These are phyloP conservation scores for Drosophila parvula DNA, from an alignment of 1,140 invertebrate species.

Conservation along the genomic window DNA sequence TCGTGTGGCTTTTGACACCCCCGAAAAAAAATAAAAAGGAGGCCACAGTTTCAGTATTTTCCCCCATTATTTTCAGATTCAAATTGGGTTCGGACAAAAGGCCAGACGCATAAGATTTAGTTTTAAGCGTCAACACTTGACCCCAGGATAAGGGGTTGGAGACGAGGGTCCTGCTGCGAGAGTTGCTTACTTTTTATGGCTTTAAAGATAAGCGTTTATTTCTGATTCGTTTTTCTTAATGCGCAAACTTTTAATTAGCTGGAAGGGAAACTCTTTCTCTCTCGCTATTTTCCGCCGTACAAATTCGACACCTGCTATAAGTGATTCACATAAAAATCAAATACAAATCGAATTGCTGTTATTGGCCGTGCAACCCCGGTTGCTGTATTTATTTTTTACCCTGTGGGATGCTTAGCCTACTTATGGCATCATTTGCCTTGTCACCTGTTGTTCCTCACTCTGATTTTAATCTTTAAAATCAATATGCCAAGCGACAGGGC, in stretches of 20 bases:
- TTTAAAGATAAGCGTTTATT: constrained; percentile 62
- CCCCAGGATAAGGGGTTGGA: constrained; percentile 23
- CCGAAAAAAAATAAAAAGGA: constrained; percentile 9
- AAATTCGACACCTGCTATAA: constrained; percentile 37
- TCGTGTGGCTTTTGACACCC: constrained; percentile 75
- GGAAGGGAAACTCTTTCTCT: constrained; percentile 7
- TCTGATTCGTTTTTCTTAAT: constrained; percentile 45
- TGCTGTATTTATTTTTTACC: neutral
- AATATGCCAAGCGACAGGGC: constrained; percentile 66
- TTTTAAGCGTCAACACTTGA: constrained; percentile 57
- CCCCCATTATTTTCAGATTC: constrained; percentile 57
- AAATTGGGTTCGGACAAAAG: constrained; percentile 56
- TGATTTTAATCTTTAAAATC: constrained; percentile 76
- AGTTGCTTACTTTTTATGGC: constrained; percentile 61
- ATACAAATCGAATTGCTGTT: constrained; percentile 57
- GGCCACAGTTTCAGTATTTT: constrained; percentile 46
- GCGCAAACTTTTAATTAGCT: constrained; percentile 75
- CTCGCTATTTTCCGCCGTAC: constrained; percentile 15
- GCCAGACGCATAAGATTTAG: constrained; percentile 56
- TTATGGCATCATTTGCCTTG: constrained; percentile 54
- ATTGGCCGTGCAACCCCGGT: neutral
- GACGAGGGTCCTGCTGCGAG: constrained; percentile 20
- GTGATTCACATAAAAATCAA: constrained; percentile 57
- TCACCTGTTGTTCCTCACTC: constrained; percentile 66
- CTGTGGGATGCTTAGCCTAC: constrained; percentile 61